A percentile compares a stretch with the other conserved stretches of the same genome.
phyloP scores from a whole-genome alignment of 2,797 vertebrate genomes.

The Vultur gryphus region DNA sequence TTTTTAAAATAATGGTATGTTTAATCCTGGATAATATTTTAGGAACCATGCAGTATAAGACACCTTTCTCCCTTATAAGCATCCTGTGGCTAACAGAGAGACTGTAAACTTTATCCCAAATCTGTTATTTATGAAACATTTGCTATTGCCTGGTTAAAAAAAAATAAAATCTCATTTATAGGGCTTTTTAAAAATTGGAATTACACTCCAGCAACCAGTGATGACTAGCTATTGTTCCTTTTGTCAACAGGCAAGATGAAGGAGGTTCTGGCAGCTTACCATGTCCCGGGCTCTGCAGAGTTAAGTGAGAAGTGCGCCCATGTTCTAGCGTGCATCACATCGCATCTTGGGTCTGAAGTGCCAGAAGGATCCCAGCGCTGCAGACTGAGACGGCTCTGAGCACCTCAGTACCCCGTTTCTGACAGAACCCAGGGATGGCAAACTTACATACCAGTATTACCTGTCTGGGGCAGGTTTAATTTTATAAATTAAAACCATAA shows the following conservation, averaged over 20 bases:
- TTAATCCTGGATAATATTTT: neutral
- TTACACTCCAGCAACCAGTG: constrained; percentile 62
- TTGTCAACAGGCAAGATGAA: constrained; percentile 82
- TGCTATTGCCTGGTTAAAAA: constrained; percentile 18
- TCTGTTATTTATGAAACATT: neutral
- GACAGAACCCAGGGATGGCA: constrained; percentile 72
- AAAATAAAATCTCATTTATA: neutral
- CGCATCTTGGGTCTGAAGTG: constrained; percentile 71
- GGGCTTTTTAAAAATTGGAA: constrained; percentile 38
- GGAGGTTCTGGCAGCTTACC: constrained; percentile 74
- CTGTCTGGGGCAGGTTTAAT: constrained; percentile 79
- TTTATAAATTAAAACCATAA: constrained; percentile 80
- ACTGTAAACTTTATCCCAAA: neutral
- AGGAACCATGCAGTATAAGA: neutral
- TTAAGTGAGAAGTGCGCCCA: constrained; percentile 71
- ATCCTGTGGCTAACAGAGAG: neutral
- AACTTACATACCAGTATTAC: constrained; percentile 70
- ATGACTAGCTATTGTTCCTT: constrained; percentile 80
- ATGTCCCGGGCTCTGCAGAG: constrained; percentile 75
- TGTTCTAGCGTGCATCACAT: constrained; percentile 69
- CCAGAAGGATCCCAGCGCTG: constrained; percentile 73
- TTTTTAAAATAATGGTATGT: neutral
- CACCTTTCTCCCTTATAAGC: neutral
- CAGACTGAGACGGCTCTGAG: constrained; percentile 70
- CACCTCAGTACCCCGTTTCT: constrained; percentile 64